These are phyloP conservation scores for Halcyon leucocephala DNA, from an alignment of 2,797 vertebrate species.

Conservation along the genomic window DNA sequence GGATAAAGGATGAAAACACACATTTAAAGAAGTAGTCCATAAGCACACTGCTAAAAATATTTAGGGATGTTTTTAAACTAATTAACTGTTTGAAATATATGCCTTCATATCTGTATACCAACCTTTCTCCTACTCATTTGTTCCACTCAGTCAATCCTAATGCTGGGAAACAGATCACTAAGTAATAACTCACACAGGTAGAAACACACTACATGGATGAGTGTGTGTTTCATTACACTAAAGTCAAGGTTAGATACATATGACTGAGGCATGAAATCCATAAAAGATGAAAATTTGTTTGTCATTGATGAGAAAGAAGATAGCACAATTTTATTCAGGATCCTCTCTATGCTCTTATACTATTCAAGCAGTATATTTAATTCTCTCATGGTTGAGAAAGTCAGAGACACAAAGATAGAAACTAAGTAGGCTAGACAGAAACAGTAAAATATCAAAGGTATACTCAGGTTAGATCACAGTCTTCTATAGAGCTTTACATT, in stretches of 20 bases:
- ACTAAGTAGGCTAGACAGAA: neutral
- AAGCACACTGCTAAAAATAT: neutral
- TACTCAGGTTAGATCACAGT: neutral
- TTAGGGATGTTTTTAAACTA: neutral
- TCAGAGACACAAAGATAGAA: neutral
- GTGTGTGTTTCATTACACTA: neutral
- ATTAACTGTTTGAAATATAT: neutral
- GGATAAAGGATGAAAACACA: neutral
- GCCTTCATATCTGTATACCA: neutral
- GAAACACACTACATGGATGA: neutral
- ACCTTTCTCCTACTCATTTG: neutral
- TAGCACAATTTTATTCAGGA: neutral
- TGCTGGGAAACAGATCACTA: neutral
- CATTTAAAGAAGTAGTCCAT: neutral
- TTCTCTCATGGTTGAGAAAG: constrained; percentile 8
- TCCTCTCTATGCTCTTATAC: neutral
- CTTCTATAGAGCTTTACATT: neutral
- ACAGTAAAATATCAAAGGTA: constrained; percentile 10
- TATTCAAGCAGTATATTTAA: constrained; percentile 17
- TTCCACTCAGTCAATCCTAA: neutral
- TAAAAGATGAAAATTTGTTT: neutral
- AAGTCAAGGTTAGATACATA: neutral
- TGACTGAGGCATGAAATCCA: neutral
- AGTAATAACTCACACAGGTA: neutral
- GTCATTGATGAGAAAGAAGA: neutral